These are phyloP conservation scores for Alitta virens DNA, from an alignment of 2,888 invertebrate genomes.

Conservation along the genomic window DNA sequence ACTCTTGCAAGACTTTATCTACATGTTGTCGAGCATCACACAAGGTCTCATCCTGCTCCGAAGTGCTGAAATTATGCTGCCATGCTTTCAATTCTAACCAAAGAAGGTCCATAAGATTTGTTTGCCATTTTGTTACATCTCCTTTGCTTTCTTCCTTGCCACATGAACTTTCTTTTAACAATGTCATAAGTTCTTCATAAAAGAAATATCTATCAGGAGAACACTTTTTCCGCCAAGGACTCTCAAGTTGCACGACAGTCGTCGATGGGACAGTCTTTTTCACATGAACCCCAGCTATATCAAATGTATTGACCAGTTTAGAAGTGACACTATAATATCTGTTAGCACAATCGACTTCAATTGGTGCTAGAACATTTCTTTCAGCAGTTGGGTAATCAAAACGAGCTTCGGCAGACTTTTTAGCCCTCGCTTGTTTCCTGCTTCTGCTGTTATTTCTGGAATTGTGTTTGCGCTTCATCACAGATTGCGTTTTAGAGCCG, in stretches of 20 bases:
- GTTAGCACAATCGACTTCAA: conserved; percentile 17
- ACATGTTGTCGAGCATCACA: conserved; percentile 73
- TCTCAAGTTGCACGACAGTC: neutral
- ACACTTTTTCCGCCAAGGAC: conserved; percentile 3
- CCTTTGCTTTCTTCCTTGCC: conserved; percentile 37
- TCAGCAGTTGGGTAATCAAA: no score
- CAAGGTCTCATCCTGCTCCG: conserved; percentile 76
- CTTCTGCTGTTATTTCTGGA: no score
- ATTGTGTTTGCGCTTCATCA: no score
- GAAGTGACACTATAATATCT: conserved; percentile 15
- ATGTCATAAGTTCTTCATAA: conserved; percentile 68
- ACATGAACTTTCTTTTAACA: conserved; percentile 65
- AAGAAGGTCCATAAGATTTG: conserved; percentile 82
- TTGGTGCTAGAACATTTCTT: neutral
- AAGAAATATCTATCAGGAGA: conserved; percentile 44
- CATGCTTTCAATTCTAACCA: conserved; percentile 88
- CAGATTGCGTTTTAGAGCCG: no score
- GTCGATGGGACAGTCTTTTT: neutral
- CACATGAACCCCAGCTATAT: neutral
- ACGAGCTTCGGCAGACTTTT: no score
- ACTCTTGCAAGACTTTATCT: conserved; percentile 70
- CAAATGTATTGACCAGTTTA: conserved; percentile 2
- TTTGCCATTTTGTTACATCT: conserved; percentile 79
- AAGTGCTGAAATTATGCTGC: conserved; percentile 62
- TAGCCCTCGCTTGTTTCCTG: no score